Base-by-base conservation (phyloP, 2,113 vertebrate species). In the Sinocyclocheilus maitianheensis region DNA sequence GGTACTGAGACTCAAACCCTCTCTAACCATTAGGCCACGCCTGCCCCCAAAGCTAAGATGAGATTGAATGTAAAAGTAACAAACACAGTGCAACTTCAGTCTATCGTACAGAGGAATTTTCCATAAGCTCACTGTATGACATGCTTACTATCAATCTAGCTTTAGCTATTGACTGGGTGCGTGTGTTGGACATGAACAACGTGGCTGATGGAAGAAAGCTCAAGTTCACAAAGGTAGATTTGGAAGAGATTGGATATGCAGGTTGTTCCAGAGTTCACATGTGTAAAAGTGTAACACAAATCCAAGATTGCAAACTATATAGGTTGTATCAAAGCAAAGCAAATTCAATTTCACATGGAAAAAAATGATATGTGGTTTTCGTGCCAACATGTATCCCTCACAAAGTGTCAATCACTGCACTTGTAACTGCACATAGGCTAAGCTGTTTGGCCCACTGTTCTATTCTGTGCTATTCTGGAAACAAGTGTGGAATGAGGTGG, bases 171-270 rank as follows among this genome's bases (percentile, higher is more conserved):
- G 84, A 51, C 84, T 62, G 85, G 62, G 40, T 81, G 76, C 63
- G 75, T 88, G 88, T 76, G 84, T 83, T 87, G 81, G 87, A 86
- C 89, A 89, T 65, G 78, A 87, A 84, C 5, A 13, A 65, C 8
- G 6, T 30, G 84, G 74, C 67, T 77, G 62, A 86, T 55, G 80
- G 63, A 88, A 76, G 37, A 89, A 85, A 20, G 81, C 60, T 84
- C 12, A 89, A 53, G 85, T 91, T 89, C 88, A 90, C 69, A 76
- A 76, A 88, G 77, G 81, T 86, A 80, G 87, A 89, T 88, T 55
- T 83, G 24, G 77, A 77, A 83, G 83, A 81, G 87, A 87, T 85
- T 63, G 53, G 24, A 88, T 58, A 30, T 77, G 34, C 30, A 74
- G 34, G 77, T 82, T 77, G 83, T 60, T 90, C 83, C 84, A 90